Base-by-base conservation (phyloP, 1,140 invertebrate species). In the Drosophila leontia region DNA sequence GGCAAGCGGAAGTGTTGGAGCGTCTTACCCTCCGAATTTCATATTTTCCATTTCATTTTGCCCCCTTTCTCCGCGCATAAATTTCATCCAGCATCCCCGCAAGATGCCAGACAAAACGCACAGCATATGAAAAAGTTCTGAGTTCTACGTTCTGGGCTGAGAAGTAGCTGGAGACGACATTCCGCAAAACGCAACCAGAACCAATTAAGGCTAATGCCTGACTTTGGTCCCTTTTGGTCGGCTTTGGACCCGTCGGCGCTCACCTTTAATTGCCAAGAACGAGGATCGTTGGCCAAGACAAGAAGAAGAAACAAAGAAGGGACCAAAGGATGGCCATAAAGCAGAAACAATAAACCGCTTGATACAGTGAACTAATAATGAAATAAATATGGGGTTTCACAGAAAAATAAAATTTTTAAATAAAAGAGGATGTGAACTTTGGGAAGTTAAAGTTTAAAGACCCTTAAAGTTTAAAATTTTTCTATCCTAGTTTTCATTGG, bases 1-100 rank as follows among this genome's bases (percentile, higher is more conserved):
- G 68, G 72, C 80, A 80, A 80, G 64, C 84, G 83, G 80, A 87
- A 87, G 83, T 84, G 84, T 77, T 88, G 64, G 55, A 63, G 68
- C 68, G 58, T 56, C 68, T 58, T 47, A 37, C 15, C 64, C 68
- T 35, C 63, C 48, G 56, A 80, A 77, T 77, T 83, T 77, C 84
- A 80, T 88, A 72, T 77, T 83, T 69, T 74, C 58, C 62, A 65
- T 78, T 67, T 82, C 58, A 70, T 57, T 59, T 59, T 76, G 11
- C 19, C 51, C 44, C 44, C 29, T 65, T 53, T 57, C 56, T 34
- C 55, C 39, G 61, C 50, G 78, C 84, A 83, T 80, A 87, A 87
- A 86, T 86, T 87, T 77, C 65, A 80, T 70, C 83, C 67, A 75
- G 23, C 37, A n/a, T 13, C 57, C 29, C 53, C 41, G 39, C 44